Conservation (phyloP, 2,888 invertebrate species). For the Arge pagana region DNA sequence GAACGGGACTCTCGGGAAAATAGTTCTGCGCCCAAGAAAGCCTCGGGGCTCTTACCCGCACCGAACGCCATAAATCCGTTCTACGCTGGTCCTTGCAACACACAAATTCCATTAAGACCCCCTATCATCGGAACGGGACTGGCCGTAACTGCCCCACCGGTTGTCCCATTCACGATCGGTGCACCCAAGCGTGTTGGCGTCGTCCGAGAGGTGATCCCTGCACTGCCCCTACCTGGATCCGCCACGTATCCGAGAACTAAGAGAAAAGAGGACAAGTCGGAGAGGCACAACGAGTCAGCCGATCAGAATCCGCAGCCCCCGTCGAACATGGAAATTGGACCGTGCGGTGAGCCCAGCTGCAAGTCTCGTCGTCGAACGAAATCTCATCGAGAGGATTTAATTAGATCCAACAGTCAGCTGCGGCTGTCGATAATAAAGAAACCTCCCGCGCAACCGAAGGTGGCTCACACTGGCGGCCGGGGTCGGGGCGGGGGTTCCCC, state of each 20-base stretch:
- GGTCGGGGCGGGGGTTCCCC: not conserved
- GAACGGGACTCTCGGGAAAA: constrained; percentile 22
- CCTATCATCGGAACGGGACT: not conserved
- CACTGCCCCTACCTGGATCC: constrained; percentile 33
- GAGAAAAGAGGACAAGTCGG: constrained; percentile 31
- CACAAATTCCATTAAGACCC: constrained; percentile 36
- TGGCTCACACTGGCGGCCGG: not conserved
- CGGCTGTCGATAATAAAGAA: constrained; percentile 2
- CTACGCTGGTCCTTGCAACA: constrained; percentile 2
- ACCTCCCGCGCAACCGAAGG: not conserved
- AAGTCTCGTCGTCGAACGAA: constrained; percentile 34
- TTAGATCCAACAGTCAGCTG: not conserved
- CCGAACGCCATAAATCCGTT: not conserved
- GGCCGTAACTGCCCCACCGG: constrained; percentile 10
- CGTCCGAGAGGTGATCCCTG: constrained; percentile 9
- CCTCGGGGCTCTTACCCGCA: not conserved
- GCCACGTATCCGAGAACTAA: constrained; percentile 38
- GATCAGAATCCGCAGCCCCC: constrained; percentile 21
- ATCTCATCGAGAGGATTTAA: constrained; percentile 3
- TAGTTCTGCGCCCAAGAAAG: constrained; percentile 16
- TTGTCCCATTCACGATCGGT: constrained; percentile 15
- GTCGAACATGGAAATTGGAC: constrained; percentile 34
- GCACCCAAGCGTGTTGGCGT: constrained; percentile 31
- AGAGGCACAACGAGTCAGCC: constrained; percentile 26
- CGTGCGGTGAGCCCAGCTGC: constrained; percentile 42